phyloP scores from a whole-genome alignment of 2,113 vertebrate genomes.

The Albula glossodonta region DNA sequence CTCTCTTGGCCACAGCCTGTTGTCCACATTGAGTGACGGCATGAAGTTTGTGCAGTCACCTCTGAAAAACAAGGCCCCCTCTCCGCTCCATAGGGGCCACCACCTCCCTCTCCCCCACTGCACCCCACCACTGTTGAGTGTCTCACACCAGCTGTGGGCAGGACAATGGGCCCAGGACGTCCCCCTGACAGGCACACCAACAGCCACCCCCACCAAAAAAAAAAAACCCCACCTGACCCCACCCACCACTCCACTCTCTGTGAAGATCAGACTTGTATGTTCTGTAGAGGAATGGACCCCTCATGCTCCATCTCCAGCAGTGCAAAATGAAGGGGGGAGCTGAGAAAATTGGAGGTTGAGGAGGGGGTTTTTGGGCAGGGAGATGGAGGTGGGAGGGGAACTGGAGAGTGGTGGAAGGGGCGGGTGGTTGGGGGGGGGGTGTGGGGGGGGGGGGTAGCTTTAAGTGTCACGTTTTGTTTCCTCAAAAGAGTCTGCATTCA shows the following conservation, averaged over 20 bases:
- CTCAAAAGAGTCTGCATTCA: slow-evolving; percentile 22
- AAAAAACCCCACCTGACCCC: background rate
- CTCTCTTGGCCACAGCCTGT: slow-evolving; percentile 17
- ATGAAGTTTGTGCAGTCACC: slow-evolving; percentile 46
- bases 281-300: slow-evolving; percentile 24
- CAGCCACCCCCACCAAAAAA: background rate
- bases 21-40: slow-evolving; percentile 35
- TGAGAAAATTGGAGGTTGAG: background rate
- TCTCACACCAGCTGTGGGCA: slow-evolving; percentile 31
- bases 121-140: background rate
- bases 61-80: slow-evolving; percentile 25
- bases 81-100: slow-evolving; percentile 4
- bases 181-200: slow-evolving; percentile 23
- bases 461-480: slow-evolving; percentile 27
- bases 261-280: background rate
- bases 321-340: background rate
- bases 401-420: background rate
- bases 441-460: background rate
- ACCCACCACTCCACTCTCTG: background rate
- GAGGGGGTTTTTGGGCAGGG: background rate
- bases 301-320: background rate
- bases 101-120: background rate
- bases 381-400: background rate
- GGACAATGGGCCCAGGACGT: slow-evolving; percentile 24
- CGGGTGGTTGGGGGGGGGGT: background rate